These are phyloP conservation scores for Festucalex cinctus DNA, from an alignment of 2,113 vertebrate species.

Conservation along the genomic window DNA sequence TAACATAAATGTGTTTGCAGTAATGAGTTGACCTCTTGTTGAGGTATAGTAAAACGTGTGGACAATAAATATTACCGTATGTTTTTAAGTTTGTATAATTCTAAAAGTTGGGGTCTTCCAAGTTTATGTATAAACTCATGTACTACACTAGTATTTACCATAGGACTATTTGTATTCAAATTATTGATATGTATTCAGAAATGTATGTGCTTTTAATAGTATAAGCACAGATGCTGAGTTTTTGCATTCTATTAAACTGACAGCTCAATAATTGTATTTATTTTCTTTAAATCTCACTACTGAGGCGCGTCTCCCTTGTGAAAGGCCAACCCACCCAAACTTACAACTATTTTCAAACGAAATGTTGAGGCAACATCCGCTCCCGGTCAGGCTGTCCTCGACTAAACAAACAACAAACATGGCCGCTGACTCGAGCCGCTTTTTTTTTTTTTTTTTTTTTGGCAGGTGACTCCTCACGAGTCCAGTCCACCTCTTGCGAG, in stretches of 20 bases:
- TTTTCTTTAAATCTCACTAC: neutral
- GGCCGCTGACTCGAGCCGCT: slow-evolving; percentile 1
- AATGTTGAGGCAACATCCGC: neutral
- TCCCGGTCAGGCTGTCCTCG: neutral
- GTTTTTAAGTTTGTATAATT: neutral
- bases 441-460: no score
- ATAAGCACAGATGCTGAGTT: neutral
- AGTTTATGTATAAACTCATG: neutral
- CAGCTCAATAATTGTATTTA: neutral
- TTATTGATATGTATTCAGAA: neutral
- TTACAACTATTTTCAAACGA: neutral
- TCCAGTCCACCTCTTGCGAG: slow-evolving; percentile 88
- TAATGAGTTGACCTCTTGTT: neutral
- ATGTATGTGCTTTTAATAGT: neutral
- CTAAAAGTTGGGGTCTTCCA: neutral
- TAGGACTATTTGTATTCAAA: neutral
- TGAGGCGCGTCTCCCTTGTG: neutral
- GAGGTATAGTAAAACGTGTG: neutral
- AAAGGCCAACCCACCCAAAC: neutral
- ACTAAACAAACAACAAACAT: neutral
- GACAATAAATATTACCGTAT: neutral
- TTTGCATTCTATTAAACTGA: neutral
- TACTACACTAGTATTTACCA: neutral
- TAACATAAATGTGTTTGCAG: no score
- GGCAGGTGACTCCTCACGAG: slow-evolving; percentile 63